phyloP scores from a whole-genome alignment of 2,888 invertebrate genomes.

The Andrena minutula region DNA sequence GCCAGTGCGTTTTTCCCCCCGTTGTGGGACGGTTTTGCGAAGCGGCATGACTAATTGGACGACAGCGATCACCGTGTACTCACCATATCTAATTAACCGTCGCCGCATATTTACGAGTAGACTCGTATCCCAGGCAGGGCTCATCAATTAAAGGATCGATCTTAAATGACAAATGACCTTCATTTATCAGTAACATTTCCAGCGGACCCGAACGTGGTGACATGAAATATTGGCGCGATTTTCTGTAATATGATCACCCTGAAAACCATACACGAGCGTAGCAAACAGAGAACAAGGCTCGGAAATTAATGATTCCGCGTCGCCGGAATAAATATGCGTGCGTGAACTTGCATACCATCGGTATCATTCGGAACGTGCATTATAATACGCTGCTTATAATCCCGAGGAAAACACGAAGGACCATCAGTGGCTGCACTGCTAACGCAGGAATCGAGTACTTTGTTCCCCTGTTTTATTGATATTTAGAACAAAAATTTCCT shows the following conservation, averaged over 20 bases:
- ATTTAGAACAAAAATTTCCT: too few species aligned
- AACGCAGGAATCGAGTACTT: too few species aligned
- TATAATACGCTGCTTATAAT: background rate
- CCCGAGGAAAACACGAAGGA: background rate
- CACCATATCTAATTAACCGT: constrained; percentile 54
- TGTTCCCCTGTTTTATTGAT: too few species aligned
- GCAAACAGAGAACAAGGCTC: constrained; percentile 30
- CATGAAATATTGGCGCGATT: constrained; percentile 63
- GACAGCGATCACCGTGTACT: constrained; percentile 38
- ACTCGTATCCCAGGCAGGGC: constrained; percentile 23
- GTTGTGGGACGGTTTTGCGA: background rate
- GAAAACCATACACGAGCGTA: constrained; percentile 38
- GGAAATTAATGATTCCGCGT: constrained; percentile 49
- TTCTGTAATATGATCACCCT: constrained; percentile 59
- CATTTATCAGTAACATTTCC: constrained; percentile 60
- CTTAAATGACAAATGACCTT: constrained; percentile 60
- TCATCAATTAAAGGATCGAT: constrained; percentile 64
- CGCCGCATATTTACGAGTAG: constrained; percentile 33
- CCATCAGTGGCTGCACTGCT: too few species aligned
- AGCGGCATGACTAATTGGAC: constrained; percentile 40
- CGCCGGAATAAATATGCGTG: constrained; percentile 31
- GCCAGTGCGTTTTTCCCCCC: background rate
- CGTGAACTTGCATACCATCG: constrained; percentile 6
- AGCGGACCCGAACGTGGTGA: constrained; percentile 52
- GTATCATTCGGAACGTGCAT: background rate